These are phyloP conservation scores for Pristiophorus japonicus DNA, from an alignment of 2,113 vertebrate species.

Conservation along the genomic window DNA sequence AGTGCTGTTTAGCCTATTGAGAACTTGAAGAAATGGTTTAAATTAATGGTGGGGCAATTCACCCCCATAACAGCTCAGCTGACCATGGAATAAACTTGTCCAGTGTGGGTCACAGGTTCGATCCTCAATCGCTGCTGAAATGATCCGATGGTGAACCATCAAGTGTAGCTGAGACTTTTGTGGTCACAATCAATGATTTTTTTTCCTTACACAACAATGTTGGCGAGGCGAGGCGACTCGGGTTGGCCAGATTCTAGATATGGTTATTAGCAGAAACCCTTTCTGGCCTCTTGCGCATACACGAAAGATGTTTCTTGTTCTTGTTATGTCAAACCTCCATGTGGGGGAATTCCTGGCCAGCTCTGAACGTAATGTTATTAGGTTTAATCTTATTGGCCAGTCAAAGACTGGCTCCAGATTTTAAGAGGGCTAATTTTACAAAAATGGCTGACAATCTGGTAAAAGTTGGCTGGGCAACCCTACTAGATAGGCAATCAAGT, in stretches of 20 bases:
- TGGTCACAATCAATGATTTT: background rate
- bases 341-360: no score
- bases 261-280: background rate
- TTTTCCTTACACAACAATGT: background rate
- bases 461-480: background rate
- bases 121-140: background rate
- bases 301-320: background rate
- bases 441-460: background rate
- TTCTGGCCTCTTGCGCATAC: background rate
- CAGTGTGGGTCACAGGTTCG: background rate
- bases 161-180: no score
- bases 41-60: background rate
- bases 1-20: background rate
- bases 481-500: background rate
- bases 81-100: background rate
- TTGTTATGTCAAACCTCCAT: no score
- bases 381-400: background rate
- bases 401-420: background rate
- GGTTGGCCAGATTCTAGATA: background rate
- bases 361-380: background rate
- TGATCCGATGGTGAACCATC: background rate
- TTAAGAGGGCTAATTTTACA: background rate
- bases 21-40: background rate
- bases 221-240: background rate
- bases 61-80: background rate